Base-by-base conservation (phyloP, 1,140 invertebrate species). In the Trigoniulus corallinus region DNA sequence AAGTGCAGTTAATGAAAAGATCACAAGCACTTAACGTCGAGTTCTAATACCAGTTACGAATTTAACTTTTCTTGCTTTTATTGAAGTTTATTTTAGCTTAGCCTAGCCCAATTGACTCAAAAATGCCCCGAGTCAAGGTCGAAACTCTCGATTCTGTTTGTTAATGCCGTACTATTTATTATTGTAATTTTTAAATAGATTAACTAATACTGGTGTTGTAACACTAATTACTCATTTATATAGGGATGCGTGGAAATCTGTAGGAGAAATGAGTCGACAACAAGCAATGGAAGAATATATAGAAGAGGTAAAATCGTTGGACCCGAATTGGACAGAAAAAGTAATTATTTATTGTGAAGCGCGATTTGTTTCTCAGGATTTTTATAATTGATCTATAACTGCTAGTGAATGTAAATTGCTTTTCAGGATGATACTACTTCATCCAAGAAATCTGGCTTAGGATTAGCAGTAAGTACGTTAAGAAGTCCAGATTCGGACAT, bases 251-350 rank as follows among this genome's bases (percentile, higher is more conserved):
- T 44, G 42, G 42, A 44, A 44, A 44, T 7, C 7, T 18, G 7
- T 44, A 20, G 42, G 42, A 21, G 42, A 44, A 20, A 44, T 44
- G 18, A 44, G 42, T 18, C 42, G 18, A 7, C 7, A 44, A 24
- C 42, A 44, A 44, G 42, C 42, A 44, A 44, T 44, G 42, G 4
- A 21, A 24, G 42, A 44, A 44, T 44, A 44, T 44, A 24, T 44
- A 44, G 12, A 44, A 4, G 18, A 18, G 4, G 12, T 44, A 7
- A 7, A 7, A 12, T 12, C 7, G 4, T 7, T 44, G 21, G 18
- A 24, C 21, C 42, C 42, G 4, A 12, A 20, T 7, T 44, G 42
- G 42, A 13, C 12, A 12, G 37, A 12, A 13, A 39, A 39, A 39
- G 37, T 39, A 39, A 12, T 12, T 39, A 18, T 39, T 12, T 12